phyloP scores from a whole-genome alignment of 2,113 vertebrate genomes.

The Ursus arctos region DNA sequence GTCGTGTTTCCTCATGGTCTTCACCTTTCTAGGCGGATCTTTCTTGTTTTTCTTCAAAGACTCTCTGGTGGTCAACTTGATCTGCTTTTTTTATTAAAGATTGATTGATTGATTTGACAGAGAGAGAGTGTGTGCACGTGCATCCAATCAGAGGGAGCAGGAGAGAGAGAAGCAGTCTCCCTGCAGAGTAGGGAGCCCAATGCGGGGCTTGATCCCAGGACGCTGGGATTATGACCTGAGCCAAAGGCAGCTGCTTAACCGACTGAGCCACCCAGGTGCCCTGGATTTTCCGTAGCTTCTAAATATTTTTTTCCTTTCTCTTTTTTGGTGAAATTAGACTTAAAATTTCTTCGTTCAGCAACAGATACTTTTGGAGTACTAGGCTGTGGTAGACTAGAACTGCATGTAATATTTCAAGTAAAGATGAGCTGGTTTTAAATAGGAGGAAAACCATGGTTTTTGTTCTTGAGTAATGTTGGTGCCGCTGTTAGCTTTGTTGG shows the following conservation, averaged over 20 bases:
- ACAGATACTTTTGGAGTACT: not conserved
- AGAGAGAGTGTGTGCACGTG: not conserved
- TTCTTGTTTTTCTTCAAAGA: not conserved
- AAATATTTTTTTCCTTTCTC: not conserved
- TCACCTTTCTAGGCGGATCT: not conserved
- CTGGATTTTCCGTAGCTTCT: constrained; percentile 48
- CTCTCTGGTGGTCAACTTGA: not conserved
- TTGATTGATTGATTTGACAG: too few species aligned
- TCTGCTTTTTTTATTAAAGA: not conserved
- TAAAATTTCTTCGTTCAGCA: not conserved
- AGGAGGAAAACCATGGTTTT: not conserved
- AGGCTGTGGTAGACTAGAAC: not conserved
- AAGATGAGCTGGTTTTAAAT: constrained; percentile 5
- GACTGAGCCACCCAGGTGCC: not conserved
- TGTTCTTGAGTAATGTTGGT: not conserved
- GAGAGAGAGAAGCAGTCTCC: not conserved
- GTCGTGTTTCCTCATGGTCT: not conserved
- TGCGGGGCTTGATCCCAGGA: not conserved
- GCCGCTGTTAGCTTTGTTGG: not conserved
- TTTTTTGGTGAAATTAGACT: not conserved
- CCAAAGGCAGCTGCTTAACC: not conserved
- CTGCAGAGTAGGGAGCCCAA: too few species aligned
- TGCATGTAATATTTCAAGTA: not conserved
- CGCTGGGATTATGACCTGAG: not conserved
- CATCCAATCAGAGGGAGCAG: not conserved